phyloP scores from a whole-genome alignment of 2,113 vertebrate species.

The Xenopus laevis region DNA sequence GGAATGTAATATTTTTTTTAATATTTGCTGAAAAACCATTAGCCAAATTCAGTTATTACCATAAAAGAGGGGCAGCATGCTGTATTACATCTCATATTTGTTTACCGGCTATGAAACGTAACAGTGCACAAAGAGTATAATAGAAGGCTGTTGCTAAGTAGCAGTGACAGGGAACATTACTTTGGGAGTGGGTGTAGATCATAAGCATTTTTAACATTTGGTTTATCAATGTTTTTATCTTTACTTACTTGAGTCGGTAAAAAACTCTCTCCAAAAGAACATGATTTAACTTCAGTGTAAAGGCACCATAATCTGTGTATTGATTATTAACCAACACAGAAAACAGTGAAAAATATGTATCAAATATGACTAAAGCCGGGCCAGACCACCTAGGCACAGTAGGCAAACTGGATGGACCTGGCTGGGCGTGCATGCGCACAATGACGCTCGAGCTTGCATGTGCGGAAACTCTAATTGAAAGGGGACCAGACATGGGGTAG shows the following conservation, averaged over 20 bases:
- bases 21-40: neutral
- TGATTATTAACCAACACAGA: no score
- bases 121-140: neutral
- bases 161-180: constrained; percentile 23
- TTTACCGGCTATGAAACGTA: neutral
- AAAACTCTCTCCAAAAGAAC: neutral
- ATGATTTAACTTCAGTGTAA: neutral
- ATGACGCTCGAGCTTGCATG: no score
- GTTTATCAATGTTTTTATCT: neutral
- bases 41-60: neutral
- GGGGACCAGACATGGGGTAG: no score
- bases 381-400: no score
- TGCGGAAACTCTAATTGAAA: no score
- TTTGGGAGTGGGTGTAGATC: constrained; percentile 6
- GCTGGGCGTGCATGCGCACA: no score
- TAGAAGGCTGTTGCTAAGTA: constrained; percentile 26
- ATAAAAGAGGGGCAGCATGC: neutral
- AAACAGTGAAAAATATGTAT: no score
- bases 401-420: no score
- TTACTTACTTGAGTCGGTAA: neutral
- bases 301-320: no score
- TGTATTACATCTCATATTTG: constrained; percentile 1
- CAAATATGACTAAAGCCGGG: no score
- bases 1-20: neutral
- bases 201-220: constrained; percentile 8